Conservation (phyloP, 2,888 invertebrate genomes). For the Macrophya alboannulata region DNA sequence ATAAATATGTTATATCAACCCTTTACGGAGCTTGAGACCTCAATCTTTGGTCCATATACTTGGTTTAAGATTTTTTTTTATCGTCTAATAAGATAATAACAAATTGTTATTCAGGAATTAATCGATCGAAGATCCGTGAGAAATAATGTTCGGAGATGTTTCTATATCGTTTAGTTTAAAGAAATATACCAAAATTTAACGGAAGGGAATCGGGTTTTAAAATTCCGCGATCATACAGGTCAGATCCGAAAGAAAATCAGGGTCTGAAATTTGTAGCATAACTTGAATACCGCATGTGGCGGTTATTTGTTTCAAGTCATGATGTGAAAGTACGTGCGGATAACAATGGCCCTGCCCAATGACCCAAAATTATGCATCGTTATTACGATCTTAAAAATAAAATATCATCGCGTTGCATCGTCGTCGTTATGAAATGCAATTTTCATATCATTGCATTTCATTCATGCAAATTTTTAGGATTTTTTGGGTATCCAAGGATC, state of each 20-base stretch:
- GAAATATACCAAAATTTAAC: not conserved
- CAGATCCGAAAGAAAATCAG: not conserved
- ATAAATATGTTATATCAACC: not conserved
- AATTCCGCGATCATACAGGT: not conserved
- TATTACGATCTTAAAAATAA: slow-evolving; percentile 12
- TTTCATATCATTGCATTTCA: not conserved
- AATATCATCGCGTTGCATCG: slow-evolving; percentile 40
- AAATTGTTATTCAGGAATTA: not conserved
- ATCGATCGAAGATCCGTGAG: not conserved
- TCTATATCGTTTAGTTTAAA: not conserved
- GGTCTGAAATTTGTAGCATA: slow-evolving; percentile 34
- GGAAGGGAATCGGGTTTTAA: not conserved
- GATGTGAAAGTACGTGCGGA: slow-evolving; percentile 54
- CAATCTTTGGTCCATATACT: not conserved
- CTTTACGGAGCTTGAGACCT: not conserved
- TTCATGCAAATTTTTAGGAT: not conserved
- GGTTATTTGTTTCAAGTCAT: slow-evolving; percentile 49
- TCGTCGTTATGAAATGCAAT: not conserved
- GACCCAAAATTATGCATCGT: slow-evolving; percentile 54
- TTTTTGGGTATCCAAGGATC: not conserved
- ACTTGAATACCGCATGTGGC: slow-evolving; percentile 35
- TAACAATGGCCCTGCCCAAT: slow-evolving; percentile 57
- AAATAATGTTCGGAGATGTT: not conserved
- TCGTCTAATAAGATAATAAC: not conserved
- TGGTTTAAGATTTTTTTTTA: not conserved